Evolutionary conservation across 1,140 invertebrate genomes (phyloP).

Genomic region (Geopemphigus sp.): DNA sequence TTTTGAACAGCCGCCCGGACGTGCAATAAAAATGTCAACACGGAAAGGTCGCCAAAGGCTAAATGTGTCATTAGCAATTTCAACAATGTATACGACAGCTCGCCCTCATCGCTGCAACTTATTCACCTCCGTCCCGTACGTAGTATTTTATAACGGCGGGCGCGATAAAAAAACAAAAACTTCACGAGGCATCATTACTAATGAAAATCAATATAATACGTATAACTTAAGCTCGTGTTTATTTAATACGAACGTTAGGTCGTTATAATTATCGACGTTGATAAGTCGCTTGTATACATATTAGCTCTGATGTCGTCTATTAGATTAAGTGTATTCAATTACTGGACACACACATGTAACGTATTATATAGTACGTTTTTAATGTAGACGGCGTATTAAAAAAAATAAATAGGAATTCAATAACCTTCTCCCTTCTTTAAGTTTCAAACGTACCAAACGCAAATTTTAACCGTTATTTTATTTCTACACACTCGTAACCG

Average conservation of each 20-base stretch:
- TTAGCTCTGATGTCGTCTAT: too few relatives aligned
- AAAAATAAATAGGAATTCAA: not conserved
- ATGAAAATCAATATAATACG: slow-evolving; percentile 21
- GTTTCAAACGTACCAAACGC: too few relatives aligned
- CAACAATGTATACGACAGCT: slow-evolving; percentile 38
- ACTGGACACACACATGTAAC: too few relatives aligned
- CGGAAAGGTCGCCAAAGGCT: slow-evolving; percentile 44
- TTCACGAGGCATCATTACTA: slow-evolving; percentile 14
- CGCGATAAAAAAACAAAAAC: slow-evolving; percentile 30
- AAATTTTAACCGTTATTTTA: too few relatives aligned
- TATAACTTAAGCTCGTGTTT: too few relatives aligned
- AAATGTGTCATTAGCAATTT: slow-evolving; percentile 38
- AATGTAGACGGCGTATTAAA: not conserved
- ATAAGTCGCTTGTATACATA: too few relatives aligned
- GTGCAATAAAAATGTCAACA: slow-evolving; percentile 43
- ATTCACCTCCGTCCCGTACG: not conserved
- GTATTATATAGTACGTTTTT: too few relatives aligned
- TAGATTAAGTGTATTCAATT: too few relatives aligned
- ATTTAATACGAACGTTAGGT: too few relatives aligned
- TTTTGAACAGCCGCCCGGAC: not conserved
- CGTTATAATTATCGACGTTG: too few relatives aligned
- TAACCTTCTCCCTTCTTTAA: too few relatives aligned
- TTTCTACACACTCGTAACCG: too few relatives aligned
- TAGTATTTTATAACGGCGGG: not conserved
- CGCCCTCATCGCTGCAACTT: not conserved